Evolutionary conservation across 2,797 vertebrate genomes (phyloP), one percentile per base, ranked within the genome.

Genomic region (Knipowitschia caucasica): DNA sequence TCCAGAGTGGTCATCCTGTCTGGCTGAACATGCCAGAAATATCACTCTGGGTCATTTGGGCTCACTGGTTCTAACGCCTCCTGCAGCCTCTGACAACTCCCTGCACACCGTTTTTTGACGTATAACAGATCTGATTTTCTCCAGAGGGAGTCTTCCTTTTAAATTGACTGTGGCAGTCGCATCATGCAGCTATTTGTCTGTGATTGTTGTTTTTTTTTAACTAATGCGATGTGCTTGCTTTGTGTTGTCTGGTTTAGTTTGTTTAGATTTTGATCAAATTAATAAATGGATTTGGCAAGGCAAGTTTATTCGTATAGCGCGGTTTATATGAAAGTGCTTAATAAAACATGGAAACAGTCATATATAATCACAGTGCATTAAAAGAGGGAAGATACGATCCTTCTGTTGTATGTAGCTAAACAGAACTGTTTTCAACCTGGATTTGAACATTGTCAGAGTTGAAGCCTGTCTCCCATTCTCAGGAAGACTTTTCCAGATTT

Each of bases 61-160:
- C 78, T 69, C 65, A 62, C 67, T 55, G 64, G 76, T 71, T 75
- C 68, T 55, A 71, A 72, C 14, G 40, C 70, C 65, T 81, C 56
- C 67, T 73, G 65, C 67, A 71, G 67, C 66, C 53, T 60, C 63
- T 60, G 62, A 80, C 64, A 66, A 67, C 53, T 65, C 67, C 60
- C 76, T 71, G 61, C 61, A 56, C 69, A 74, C 69, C 72, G 43
- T 67, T 76, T 72, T 54, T 60, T 66, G 46, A 74, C 54, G 34
- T 68, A 66, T 57, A 58, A 63, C 56, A 73, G 62, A 51, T 58
- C 58, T 81, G 69, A n/a, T n/a, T 81, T 81, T 80, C 80, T 81
- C 80, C 20, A 44, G 74, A 77, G 74, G 44, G 50, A 85, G 68
- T 53, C 56, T 80, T 78, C 63, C 76, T 84, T 80, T 80, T 78